Percentiles rank a stretch among this genome's conserved stretches.
Conservation (phyloP, 2,797 vertebrate species). For the Characodon lateralis region DNA sequence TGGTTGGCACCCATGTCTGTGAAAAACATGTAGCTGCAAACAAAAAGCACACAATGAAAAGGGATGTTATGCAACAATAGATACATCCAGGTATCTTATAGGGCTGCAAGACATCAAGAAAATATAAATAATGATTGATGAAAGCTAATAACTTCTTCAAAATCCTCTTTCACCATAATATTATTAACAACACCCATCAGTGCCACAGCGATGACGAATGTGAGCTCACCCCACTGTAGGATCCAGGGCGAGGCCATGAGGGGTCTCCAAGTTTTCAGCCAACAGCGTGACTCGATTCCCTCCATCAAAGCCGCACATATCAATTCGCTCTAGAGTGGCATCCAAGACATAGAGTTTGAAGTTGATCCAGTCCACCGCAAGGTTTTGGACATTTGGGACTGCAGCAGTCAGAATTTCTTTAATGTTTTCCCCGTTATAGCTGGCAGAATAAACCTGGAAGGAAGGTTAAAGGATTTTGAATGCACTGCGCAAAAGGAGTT, state of each 20-base stretch:
- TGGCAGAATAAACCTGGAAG: conserved; percentile 75
- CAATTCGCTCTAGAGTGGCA: conserved; percentile 75
- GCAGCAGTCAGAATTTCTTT: conserved; percentile 70
- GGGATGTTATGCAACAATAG: not conserved
- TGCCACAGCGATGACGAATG: too few species aligned
- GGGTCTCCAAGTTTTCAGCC: conserved; percentile 76
- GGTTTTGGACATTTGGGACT: conserved; percentile 74
- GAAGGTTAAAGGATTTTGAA: not conserved
- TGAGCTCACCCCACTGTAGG: conserved; percentile 77
- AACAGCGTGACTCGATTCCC: conserved; percentile 76
- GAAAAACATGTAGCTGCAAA: conserved; percentile 82
- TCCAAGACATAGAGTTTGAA: conserved; percentile 82
- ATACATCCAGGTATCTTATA: not conserved
- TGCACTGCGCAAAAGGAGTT: not conserved
- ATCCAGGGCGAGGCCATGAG: conserved; percentile 78
- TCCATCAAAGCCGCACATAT: conserved; percentile 76
- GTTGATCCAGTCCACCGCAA: conserved; percentile 83
- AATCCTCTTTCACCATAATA: not conserved
- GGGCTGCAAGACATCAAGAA: not conserved
- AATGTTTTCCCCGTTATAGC: conserved; percentile 70
- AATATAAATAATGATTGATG: not conserved
- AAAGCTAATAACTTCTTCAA: not conserved
- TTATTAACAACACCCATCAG: too few species aligned
- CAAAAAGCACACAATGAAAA: not conserved
- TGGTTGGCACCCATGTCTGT: conserved; percentile 67